These are phyloP conservation scores for Laupala kohalensis DNA, from an alignment of 1,140 invertebrate species.

Conservation along the genomic window DNA sequence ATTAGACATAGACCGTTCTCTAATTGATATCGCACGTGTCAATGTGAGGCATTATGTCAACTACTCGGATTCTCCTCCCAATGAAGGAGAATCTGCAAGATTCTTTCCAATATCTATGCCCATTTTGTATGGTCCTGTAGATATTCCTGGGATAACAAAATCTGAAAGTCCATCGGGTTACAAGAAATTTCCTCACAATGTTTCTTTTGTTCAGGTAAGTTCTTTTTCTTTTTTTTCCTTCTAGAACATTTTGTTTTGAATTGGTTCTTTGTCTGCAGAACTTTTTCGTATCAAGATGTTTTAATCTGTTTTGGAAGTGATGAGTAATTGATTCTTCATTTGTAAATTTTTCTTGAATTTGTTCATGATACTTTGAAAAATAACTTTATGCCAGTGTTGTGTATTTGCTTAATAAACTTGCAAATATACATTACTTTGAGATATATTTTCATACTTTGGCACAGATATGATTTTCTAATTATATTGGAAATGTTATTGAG, in stretches of 20 bases:
- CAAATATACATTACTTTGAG: too few species aligned
- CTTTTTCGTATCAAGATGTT: background rate
- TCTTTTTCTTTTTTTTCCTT: slow-evolving; percentile 3
- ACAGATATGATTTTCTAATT: too few species aligned
- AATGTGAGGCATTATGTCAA: slow-evolving; percentile 69
- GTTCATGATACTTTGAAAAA: too few species aligned
- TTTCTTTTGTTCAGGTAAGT: slow-evolving; percentile 71
- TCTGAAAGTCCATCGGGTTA: slow-evolving; percentile 21
- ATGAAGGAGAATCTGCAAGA: slow-evolving; percentile 12
- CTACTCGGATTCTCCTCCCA: slow-evolving; percentile 23
- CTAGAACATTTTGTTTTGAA: background rate
- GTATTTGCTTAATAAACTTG: too few species aligned
- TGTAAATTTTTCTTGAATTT: too few species aligned
- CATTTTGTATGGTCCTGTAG: slow-evolving; percentile 65
- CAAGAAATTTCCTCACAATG: slow-evolving; percentile 69
- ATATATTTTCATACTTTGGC: too few species aligned
- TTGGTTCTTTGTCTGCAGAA: background rate
- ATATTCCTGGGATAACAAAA: slow-evolving; percentile 41
- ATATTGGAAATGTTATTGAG: too few species aligned
- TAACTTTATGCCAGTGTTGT: too few species aligned
- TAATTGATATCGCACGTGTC: slow-evolving; percentile 70
- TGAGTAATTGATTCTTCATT: background rate
- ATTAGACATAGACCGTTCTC: slow-evolving; percentile 85
- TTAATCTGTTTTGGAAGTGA: background rate
- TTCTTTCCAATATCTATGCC: slow-evolving; percentile 78